phyloP scores from a whole-genome alignment of 2,888 invertebrate species.

The Agrilus mali region DNA sequence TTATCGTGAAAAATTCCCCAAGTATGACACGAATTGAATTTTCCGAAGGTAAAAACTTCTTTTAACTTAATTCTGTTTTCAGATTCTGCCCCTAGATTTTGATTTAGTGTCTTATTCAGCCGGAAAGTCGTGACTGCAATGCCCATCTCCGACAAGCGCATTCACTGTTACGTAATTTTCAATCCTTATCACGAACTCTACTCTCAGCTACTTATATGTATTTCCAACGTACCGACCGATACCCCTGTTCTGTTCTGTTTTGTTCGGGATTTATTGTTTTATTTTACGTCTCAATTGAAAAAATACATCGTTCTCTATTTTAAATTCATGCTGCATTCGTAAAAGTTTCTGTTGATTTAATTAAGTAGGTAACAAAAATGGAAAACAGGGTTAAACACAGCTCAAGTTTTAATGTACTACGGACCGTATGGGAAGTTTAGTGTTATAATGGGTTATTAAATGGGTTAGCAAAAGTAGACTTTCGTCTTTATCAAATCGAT shows the following conservation, averaged over 20 bases:
- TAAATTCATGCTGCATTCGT: slow-evolving; percentile 1
- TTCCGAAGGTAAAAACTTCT: no score
- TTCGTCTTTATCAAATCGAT: no score
- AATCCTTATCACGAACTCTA: slow-evolving; percentile 27
- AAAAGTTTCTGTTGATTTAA: no score
- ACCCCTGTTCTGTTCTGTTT: slow-evolving; percentile 20
- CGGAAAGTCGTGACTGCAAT: slow-evolving; percentile 6
- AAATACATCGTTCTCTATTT: slow-evolving; percentile 22
- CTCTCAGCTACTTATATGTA: slow-evolving; percentile 21
- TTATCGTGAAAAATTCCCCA: no score
- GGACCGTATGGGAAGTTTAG: no score
- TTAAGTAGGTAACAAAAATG: no score
- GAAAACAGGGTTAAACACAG: no score
- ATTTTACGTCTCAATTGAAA: slow-evolving; percentile 26
- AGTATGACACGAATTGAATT: no score
- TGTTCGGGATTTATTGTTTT: slow-evolving; percentile 27
- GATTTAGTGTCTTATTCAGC: slow-evolving; percentile 11
- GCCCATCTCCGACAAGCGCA: slow-evolving; percentile 12
- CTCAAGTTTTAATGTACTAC: no score
- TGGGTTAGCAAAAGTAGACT: no score
- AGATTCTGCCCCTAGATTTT: slow-evolving; percentile 10
- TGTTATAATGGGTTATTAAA: no score
- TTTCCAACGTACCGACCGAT: slow-evolving; percentile 16
- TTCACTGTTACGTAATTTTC: slow-evolving; percentile 19
- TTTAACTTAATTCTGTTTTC: no score